phyloP scores from a whole-genome alignment of 2,113 vertebrate genomes.

The Corythornis madagascariensis region DNA sequence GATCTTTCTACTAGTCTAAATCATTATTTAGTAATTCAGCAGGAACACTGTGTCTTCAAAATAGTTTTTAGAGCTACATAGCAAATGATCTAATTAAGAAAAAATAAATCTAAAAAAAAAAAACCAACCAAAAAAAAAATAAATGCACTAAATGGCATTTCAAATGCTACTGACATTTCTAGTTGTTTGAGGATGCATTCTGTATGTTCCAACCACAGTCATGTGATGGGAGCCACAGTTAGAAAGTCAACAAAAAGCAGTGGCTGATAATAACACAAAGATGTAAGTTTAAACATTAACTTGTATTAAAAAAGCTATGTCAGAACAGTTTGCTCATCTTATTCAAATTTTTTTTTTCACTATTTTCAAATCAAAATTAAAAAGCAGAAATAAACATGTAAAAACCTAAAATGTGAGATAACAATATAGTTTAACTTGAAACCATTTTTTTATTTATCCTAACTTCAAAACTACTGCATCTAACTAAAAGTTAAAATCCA shows the following conservation, averaged over 20 bases:
- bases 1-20: neutral
- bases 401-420: neutral
- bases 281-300: neutral
- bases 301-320: fast-evolving
- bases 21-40: conserved; percentile 26
- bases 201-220: neutral
- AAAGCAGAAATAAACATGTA: neutral
- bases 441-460: neutral
- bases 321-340: neutral
- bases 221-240: neutral
- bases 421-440: neutral
- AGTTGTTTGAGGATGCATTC: neutral
- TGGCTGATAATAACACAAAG: neutral
- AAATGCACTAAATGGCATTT: neutral
- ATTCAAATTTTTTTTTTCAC: neutral
- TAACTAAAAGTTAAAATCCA: neutral
- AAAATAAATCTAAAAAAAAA: neutral
- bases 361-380: neutral
- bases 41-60: conserved; percentile 9
- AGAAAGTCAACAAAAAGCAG: neutral
- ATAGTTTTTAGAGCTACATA: neutral
- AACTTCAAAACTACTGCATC: neutral
- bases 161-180: conserved; percentile 20
- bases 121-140: neutral
- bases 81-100: conserved; percentile 36